phyloP scores from a whole-genome alignment of 2,888 invertebrate species.

The Chloromyia formosa region DNA sequence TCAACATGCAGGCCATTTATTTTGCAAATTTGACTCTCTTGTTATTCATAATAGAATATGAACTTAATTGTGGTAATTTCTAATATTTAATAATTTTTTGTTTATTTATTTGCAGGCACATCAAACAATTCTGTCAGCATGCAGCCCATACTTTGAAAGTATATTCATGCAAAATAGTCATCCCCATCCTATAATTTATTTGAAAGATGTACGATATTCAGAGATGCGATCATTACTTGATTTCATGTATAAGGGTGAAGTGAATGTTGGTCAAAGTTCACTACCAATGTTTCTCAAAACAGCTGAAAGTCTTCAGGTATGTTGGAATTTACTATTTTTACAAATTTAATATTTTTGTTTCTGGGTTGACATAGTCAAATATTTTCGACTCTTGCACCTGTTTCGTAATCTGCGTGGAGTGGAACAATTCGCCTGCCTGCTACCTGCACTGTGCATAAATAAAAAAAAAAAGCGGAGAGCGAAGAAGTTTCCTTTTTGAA shows the following conservation, averaged over 20 bases:
- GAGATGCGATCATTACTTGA: constrained; percentile 90
- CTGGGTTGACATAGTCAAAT: neutral
- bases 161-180: constrained; percentile 88
- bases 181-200: constrained; percentile 91
- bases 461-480: no score
- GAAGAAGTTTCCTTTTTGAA: no score
- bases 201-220: constrained; percentile 89
- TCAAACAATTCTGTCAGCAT: constrained; percentile 91
- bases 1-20: neutral
- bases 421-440: no score
- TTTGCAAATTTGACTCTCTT: no score
- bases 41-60: no score
- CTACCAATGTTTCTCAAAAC: constrained; percentile 91
- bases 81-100: constrained; percentile 2
- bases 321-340: constrained; percentile 41
- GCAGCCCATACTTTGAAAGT: constrained; percentile 93
- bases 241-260: constrained; percentile 93
- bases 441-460: no score
- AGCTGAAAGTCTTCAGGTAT: constrained; percentile 87
- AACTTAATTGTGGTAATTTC: neutral
- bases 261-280: constrained; percentile 90
- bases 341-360: neutral
- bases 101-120: constrained; percentile 74
- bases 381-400: neutral
- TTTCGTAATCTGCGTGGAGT: neutral